Base-by-base conservation (phyloP, 2,888 invertebrate genomes). In the Dynastes tityus region DNA sequence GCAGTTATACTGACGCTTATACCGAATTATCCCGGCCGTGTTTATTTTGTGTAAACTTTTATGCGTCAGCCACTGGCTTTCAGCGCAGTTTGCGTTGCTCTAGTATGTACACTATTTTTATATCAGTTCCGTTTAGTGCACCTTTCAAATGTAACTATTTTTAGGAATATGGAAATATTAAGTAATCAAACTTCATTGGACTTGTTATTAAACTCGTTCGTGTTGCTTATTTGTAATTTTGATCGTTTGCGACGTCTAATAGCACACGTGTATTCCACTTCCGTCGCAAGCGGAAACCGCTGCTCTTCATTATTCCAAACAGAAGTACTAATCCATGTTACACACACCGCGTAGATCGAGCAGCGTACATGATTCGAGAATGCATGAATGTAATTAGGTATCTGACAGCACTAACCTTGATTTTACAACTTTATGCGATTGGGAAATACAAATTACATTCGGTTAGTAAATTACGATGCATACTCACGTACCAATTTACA, bases 271-370 rank as follows among this genome's bases (percentile, higher is more conserved):
- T 40, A 45, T 65, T 73, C 45, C 61, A 45, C 45, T 74, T 74
- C 73, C 73, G 73, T 63, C 61, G 61, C 61, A 45, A 74, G 40
- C 49, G 73, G 73, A 74, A 74, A 63, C 32, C 73, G 51, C 58
- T 74, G 63, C 45, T 74, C 61, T 45, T 74, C 71, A 61, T 74
- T 74, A 74, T 61, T 74, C 61, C 40, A 74, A 74, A 22, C 73
- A 61, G 27, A 22, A 74, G 27, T 74, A 32, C 3, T 32, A 61
- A 45, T 63, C 61, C 27, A 40, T 74, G 73, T 74, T 74, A 45
- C 73, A 61, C 40, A 63, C 45, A 11, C 45, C 58, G 11, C 22
- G 4, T 61, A 22, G 45, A 61, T 45, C 49, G 49, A 5, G 27
- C 40, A 45, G 40, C 11, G 58, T 61, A 27, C 45, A 27, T 32